Percentiles rank a stretch among this genome's conserved stretches.
These are phyloP conservation scores for Pachycephus smyrnensis DNA, from an alignment of 2,888 invertebrate genomes.

Conservation along the genomic window DNA sequence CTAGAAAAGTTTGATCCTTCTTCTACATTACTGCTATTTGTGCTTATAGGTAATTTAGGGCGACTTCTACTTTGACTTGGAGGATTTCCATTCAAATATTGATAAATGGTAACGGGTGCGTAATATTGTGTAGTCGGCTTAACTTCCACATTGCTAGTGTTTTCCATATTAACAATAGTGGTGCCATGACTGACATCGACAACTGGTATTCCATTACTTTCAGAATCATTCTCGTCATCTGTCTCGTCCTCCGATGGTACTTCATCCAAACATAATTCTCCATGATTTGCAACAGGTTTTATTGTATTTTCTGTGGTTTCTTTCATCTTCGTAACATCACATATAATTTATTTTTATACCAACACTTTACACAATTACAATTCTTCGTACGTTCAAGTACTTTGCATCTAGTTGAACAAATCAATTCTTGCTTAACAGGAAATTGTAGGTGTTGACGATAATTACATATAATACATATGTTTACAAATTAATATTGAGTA, in stretches of 20 bases:
- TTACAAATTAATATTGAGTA: background rate
- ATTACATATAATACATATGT: too few relatives aligned
- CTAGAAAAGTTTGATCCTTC: background rate
- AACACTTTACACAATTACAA: background rate
- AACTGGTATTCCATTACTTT: constrained; percentile 4
- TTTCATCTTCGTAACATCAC: background rate
- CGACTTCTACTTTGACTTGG: background rate
- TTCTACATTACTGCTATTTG: background rate
- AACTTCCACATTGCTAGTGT: constrained; percentile 69
- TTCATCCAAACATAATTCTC: background rate
- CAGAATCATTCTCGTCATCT: constrained; percentile 1
- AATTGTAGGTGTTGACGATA: too few relatives aligned
- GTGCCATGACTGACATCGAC: constrained; percentile 19
- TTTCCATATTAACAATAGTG: constrained; percentile 67
- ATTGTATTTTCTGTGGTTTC: background rate
- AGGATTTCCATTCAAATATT: constrained; percentile 59
- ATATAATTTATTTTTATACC: background rate
- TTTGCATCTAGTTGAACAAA: background rate
- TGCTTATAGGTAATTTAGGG: background rate
- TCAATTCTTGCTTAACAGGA: background rate
- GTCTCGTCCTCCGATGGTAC: background rate
- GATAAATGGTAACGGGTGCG: constrained; percentile 70
- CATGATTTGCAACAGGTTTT: background rate
- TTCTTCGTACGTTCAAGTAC: too few relatives aligned
- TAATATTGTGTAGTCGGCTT: constrained; percentile 70